Evolutionary conservation across 2,797 vertebrate species (phyloP), one percentile per base, ranked within the genome.

Genomic region (Peromyscus attwateri): DNA sequence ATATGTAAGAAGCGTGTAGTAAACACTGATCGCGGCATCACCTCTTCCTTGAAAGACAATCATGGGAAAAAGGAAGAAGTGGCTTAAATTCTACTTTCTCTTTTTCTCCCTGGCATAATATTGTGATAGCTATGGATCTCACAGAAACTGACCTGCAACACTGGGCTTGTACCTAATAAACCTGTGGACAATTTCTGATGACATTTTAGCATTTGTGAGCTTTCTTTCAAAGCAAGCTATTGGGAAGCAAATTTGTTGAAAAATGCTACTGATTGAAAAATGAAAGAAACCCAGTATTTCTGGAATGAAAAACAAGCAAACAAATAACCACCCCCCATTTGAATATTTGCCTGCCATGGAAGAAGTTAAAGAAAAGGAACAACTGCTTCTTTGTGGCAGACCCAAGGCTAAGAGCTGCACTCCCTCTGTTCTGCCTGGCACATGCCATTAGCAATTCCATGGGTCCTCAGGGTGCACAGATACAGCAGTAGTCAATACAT

Each of bases 221-320:
- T 75, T 73, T 76, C 4, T 76, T 88, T 83, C 6, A 49, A 52
- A 52, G 25, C n/a, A 31, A 70, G 34, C 8, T 27, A 57, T 13
- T 17, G 1, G 4, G 81, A 23, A 93, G 89, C 6, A 91, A 3
- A 4, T 76, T 62, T 89, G 29, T 60, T 55, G 71, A 85, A 94
- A n/a, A 55, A 46, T 17, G 92, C 52, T 37, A 88, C 87, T 91
- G 60, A 95, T 96, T 83, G 92, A 97, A 98, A 97, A 83, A 6
- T 75, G 90, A 91, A 60, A 92, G 37, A 60, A 21, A 12, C 1
- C 76, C 64, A 97, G 66, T 31, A 96, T 91, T 96, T 87, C 81
- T 64, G 43, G 0, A 68, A 90, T 88, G 92, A 62, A 62, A 9
- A 12, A 76, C 1, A 80, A 43, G 5, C 4, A 84, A 46, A 62